Percentiles rank a stretch among this genome's conserved stretches.
phyloP scores from a whole-genome alignment of 2,888 invertebrate genomes.

The Microplitis manilae region DNA sequence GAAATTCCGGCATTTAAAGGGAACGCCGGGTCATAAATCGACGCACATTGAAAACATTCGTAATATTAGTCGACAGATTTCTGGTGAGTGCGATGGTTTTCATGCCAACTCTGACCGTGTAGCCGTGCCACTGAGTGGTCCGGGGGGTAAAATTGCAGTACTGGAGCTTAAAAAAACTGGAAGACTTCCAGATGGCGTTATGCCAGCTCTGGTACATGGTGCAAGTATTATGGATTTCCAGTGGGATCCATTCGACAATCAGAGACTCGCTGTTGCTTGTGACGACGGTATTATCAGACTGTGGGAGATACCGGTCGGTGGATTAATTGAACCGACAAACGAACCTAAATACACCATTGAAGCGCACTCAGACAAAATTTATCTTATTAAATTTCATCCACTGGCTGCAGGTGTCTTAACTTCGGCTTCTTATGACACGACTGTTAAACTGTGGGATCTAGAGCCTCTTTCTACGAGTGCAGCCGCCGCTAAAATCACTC shows the following conservation, averaged over 20 bases:
- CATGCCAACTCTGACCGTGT: conserved; percentile 90
- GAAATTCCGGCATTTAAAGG: conserved; percentile 94
- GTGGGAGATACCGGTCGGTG: conserved; percentile 83
- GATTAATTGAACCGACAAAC: conserved; percentile 84
- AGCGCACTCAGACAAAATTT: conserved; percentile 93
- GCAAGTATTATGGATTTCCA: conserved; percentile 92
- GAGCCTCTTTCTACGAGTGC: conserved; percentile 69
- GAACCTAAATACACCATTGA: conserved; percentile 79
- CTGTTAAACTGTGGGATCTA: conserved; percentile 90
- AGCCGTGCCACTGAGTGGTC: conserved; percentile 91
- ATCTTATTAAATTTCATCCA: conserved; percentile 92
- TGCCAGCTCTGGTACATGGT: conserved; percentile 91
- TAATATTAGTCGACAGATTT: conserved; percentile 91
- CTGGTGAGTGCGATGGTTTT: conserved; percentile 95
- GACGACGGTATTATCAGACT: conserved; percentile 89
- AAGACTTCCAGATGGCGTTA: conserved; percentile 84
- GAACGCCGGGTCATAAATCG: conserved; percentile 91
- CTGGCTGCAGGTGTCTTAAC: conserved; percentile 88
- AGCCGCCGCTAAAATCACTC: conserved; percentile 77
- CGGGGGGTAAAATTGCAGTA: conserved; percentile 91
- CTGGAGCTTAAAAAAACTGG: conserved; percentile 86
- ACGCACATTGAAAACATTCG: conserved; percentile 93
- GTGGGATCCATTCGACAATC: conserved; percentile 93
- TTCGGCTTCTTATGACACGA: conserved; percentile 92
- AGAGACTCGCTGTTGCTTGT: conserved; percentile 87